Percentiles rank a stretch among this genome's conserved stretches.
Evolutionary conservation across 2,113 vertebrate genomes (phyloP).

Genomic region (Mixornis gularis): DNA sequence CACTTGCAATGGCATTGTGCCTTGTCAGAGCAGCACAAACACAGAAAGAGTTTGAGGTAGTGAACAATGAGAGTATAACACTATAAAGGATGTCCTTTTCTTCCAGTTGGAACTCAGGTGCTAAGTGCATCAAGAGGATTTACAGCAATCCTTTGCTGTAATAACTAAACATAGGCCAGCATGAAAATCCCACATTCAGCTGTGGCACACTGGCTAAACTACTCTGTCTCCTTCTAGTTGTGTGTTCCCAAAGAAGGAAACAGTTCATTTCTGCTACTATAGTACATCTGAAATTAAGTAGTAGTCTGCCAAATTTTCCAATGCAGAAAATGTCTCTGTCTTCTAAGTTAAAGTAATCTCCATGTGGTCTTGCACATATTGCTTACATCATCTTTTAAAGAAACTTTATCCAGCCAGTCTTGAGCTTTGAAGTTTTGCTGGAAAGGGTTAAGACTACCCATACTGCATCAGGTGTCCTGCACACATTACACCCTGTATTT

Average conservation of each 20-base stretch:
- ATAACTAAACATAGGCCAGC: constrained; percentile 8
- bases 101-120: constrained; percentile 15
- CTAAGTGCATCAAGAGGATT: constrained; percentile 40
- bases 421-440: not conserved
- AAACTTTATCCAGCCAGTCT: not conserved
- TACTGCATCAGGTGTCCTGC: not conserved
- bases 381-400: not conserved
- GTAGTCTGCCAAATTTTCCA: constrained; percentile 8
- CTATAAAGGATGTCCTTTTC: constrained; percentile 28
- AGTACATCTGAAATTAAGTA: not conserved
- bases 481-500: not conserved
- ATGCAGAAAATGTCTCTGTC: not conserved
- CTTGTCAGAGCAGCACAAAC: not conserved
- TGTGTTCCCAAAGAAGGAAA: constrained; percentile 31
- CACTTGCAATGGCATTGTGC: not conserved
- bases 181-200: constrained; percentile 30
- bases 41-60: not conserved
- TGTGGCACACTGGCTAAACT: not conserved
- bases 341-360: not conserved
- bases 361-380: not conserved
- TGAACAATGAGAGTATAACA: constrained; percentile 1
- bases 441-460: constrained; percentile 10
- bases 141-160: constrained; percentile 25
- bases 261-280: constrained; percentile 1
- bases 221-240: not conserved